phyloP scores from a whole-genome alignment of 2,797 vertebrate genomes.

The Ctenochaetus hawaiiensis region DNA sequence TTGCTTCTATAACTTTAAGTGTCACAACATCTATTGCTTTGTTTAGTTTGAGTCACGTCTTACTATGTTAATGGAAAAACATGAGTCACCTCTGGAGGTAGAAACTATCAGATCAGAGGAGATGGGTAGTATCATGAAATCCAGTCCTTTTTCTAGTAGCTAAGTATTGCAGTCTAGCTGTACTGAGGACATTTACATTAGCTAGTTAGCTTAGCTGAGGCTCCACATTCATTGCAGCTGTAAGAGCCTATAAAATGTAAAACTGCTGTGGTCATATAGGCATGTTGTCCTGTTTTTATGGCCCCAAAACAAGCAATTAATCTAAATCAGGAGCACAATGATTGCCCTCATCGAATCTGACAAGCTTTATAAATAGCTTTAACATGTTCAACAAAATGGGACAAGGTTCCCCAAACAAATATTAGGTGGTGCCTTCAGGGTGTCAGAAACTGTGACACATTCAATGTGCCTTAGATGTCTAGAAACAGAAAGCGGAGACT shows the following conservation, averaged over 20 bases:
- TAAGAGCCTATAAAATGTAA: background rate
- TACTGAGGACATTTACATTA: background rate
- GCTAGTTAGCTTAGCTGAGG: background rate
- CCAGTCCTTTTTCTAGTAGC: background rate
- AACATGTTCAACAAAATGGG: background rate
- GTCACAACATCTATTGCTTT: slow-evolving; percentile 14
- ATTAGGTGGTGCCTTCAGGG: background rate
- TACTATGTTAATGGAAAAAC: background rate
- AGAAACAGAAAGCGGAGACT: background rate
- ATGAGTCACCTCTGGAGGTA: background rate
- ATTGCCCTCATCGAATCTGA: background rate
- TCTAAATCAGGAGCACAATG: background rate
- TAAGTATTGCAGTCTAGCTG: background rate
- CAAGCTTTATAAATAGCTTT: background rate
- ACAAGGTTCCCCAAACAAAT: background rate
- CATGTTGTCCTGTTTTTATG: background rate
- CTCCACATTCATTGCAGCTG: background rate
- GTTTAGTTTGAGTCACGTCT: background rate
- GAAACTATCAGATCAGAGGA: slow-evolving; percentile 4
- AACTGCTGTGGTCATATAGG: background rate
- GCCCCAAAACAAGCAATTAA: background rate
- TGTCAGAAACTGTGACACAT: background rate
- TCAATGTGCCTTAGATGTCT: background rate
- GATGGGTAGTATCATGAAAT: background rate
- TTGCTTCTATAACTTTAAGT: background rate